These are phyloP conservation scores for Urosaurus nigricauda DNA, from an alignment of 2,797 vertebrate species.

Conservation along the genomic window DNA sequence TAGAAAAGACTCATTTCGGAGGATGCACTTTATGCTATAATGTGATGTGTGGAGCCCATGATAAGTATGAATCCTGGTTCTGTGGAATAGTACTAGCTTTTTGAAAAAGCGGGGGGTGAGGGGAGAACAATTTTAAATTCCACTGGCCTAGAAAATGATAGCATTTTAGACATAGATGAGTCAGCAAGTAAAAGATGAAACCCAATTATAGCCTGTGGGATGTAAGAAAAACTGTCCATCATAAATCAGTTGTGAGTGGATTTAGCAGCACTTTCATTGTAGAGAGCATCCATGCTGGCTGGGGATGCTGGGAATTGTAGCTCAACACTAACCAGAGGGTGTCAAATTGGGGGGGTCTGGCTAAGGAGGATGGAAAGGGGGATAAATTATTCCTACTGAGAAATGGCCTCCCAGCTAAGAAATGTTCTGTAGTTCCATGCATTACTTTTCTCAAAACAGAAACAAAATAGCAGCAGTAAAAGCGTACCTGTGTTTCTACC, in stretches of 20 bases:
- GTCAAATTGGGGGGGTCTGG: background rate
- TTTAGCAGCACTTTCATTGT: slow-evolving; percentile 27
- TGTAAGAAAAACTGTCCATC: slow-evolving; percentile 35
- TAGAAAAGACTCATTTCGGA: background rate
- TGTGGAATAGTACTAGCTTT: slow-evolving; percentile 40
- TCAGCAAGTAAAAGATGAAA: slow-evolving; percentile 66
- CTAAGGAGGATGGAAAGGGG: background rate
- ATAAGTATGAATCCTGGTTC: slow-evolving; percentile 37
- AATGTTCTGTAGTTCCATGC: background rate
- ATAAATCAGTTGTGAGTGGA: slow-evolving; percentile 36
- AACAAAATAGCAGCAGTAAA: background rate
- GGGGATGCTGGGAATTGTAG: background rate
- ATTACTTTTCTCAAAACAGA: background rate
- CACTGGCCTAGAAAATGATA: slow-evolving; percentile 50
- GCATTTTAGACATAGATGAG: slow-evolving; percentile 56
- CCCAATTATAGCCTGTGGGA: slow-evolving; percentile 56
- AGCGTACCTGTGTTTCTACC: background rate
- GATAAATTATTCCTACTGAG: background rate
- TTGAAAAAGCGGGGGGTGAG: slow-evolving; percentile 1
- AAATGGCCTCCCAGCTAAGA: background rate
- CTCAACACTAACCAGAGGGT: background rate
- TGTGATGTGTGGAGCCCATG: background rate
- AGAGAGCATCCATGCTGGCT: background rate
- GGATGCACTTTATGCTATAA: background rate
- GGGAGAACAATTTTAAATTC: background rate